Conservation (phyloP, 2,888 invertebrate species). For the Aphodius sticticus region DNA sequence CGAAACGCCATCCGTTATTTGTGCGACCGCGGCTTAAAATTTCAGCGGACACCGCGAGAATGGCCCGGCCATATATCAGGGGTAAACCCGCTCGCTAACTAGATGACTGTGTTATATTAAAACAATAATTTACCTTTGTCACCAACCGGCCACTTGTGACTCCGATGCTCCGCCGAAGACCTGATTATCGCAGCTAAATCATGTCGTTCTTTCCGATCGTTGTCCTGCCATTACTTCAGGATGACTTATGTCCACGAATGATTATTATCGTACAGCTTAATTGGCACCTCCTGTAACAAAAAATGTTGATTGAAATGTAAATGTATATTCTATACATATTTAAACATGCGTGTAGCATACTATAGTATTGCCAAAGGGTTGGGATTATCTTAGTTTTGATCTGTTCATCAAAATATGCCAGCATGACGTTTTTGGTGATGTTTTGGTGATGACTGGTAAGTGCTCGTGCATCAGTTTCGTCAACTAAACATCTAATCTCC, state of each 20-base stretch:
- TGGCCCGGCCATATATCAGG: slow-evolving; percentile 49
- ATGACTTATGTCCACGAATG: not conserved
- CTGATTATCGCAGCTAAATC: not conserved
- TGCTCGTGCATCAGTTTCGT: too few relatives aligned
- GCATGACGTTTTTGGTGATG: too few relatives aligned
- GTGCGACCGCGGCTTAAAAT: slow-evolving; percentile 50
- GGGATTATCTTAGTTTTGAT: too few relatives aligned
- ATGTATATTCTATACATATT: too few relatives aligned
- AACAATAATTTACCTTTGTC: slow-evolving; percentile 35
- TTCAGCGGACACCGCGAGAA: slow-evolving; percentile 51
- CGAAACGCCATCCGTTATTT: slow-evolving; percentile 51
- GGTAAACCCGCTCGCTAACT: slow-evolving; percentile 49
- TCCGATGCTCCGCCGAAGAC: not conserved
- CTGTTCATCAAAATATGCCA: too few relatives aligned
- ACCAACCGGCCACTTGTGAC: slow-evolving; percentile 14
- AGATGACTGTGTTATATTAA: slow-evolving; percentile 50
- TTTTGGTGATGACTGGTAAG: too few relatives aligned
- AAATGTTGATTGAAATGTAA: too few relatives aligned
- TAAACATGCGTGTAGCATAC: too few relatives aligned
- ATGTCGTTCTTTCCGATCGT: not conserved
- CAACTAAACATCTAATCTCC: too few relatives aligned
- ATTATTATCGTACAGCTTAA: not conserved
- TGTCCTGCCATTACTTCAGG: not conserved
- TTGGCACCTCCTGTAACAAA: not conserved
- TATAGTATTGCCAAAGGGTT: too few relatives aligned